phyloP scores from a whole-genome alignment of 2,797 vertebrate species.

The Rousettus madagascariensis region DNA sequence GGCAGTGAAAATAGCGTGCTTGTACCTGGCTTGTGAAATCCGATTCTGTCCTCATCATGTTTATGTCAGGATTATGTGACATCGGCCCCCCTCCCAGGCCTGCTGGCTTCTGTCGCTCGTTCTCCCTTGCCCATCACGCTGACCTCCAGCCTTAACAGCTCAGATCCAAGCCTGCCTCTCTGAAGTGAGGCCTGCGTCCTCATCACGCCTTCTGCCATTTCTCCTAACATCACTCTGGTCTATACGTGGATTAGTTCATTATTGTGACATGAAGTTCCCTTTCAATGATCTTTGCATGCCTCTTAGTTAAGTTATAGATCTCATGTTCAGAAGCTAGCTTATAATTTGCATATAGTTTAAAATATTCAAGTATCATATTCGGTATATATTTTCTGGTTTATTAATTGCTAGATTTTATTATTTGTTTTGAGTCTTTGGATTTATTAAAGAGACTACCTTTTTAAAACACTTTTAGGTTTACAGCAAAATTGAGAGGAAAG shows the following conservation, averaged over 20 bases:
- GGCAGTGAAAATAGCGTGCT: not conserved
- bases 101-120: not conserved
- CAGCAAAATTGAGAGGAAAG: not conserved
- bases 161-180: not conserved
- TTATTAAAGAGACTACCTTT: not conserved
- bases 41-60: not conserved
- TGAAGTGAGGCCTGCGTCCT: rapidly evolving
- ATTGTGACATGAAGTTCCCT: not conserved
- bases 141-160: not conserved
- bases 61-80: not conserved
- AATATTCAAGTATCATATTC: not conserved
- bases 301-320: not conserved
- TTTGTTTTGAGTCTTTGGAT: not conserved
- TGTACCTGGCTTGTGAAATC: constrained; percentile 33
- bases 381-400: not conserved
- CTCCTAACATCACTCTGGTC: not conserved
- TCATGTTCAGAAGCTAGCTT: not conserved
- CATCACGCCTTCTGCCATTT: not conserved
- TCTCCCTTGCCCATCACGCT: not conserved
- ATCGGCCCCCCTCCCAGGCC: not conserved
- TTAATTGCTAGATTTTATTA: not conserved
- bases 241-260: not conserved
- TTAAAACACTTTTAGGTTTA: not conserved
- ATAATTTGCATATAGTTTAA: not conserved
- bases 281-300: not conserved